Conservation (phyloP, 2,888 invertebrate species). For the Drosophila neutralis region DNA sequence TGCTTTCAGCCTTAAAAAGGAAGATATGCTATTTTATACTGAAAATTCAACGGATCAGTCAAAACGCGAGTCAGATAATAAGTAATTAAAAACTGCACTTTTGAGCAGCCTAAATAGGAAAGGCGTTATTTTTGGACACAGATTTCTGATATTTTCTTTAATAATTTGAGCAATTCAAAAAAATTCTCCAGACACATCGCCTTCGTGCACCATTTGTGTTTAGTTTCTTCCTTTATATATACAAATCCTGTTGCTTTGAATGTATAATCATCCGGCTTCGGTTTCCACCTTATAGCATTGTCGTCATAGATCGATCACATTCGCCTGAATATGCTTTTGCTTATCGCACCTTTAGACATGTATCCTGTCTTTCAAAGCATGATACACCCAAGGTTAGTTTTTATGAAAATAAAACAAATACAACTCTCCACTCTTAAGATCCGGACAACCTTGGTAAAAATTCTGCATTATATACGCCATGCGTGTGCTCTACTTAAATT, state of each 20-base stretch:
- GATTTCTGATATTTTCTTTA: background rate
- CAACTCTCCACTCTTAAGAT: background rate
- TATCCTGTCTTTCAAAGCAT: background rate
- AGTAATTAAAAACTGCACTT: background rate
- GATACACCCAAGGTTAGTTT: background rate
- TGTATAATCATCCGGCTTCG: background rate
- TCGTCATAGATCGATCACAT: background rate
- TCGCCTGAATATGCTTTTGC: background rate
- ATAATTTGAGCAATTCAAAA: background rate
- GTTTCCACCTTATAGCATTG: background rate
- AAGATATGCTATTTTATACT: background rate
- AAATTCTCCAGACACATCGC: background rate
- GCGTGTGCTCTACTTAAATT: background rate
- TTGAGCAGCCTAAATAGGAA: background rate
- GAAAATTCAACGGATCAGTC: background rate
- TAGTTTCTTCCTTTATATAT: background rate
- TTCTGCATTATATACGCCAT: background rate
- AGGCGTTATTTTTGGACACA: background rate
- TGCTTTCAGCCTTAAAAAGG: background rate
- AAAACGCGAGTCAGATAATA: background rate
- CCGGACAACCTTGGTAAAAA: background rate
- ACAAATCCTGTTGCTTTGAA: background rate
- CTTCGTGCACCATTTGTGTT: background rate
- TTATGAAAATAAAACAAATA: background rate
- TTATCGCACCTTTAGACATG: background rate